Conservation (phyloP, 2,888 invertebrate species). For the Agonopterix subpropinquella region DNA sequence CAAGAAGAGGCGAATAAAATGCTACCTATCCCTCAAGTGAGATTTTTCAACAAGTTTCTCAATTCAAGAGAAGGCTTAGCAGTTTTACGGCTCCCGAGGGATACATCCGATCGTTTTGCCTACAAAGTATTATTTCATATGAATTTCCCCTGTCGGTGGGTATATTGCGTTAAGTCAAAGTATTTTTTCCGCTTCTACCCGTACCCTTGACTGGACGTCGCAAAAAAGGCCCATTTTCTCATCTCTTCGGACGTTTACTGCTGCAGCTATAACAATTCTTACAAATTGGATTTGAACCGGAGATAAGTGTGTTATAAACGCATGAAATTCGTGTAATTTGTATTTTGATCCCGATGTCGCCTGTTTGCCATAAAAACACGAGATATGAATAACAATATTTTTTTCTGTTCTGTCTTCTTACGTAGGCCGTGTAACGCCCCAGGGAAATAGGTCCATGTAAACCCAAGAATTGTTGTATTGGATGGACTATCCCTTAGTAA, state of each 20-base stretch:
- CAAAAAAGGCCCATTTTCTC: slow-evolving; percentile 48
- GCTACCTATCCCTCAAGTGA: slow-evolving; percentile 43
- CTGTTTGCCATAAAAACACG: too few relatives aligned
- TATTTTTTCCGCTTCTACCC: slow-evolving; percentile 37
- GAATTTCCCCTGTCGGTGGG: slow-evolving; percentile 44
- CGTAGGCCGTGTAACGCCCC: too few relatives aligned
- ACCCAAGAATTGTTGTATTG: too few relatives aligned
- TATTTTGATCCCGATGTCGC: neutral
- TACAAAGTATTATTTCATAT: slow-evolving; percentile 64
- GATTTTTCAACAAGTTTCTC: slow-evolving; percentile 65
- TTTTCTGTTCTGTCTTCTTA: too few relatives aligned
- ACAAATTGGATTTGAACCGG: slow-evolving; percentile 53
- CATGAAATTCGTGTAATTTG: neutral
- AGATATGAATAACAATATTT: too few relatives aligned
- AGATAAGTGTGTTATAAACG: slow-evolving; percentile 24
- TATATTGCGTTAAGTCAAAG: slow-evolving; percentile 42
- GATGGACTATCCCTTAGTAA: too few relatives aligned
- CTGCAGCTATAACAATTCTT: slow-evolving; percentile 45
- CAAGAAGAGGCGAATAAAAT: slow-evolving; percentile 27
- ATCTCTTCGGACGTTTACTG: slow-evolving; percentile 44
- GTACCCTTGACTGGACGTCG: slow-evolving; percentile 32
- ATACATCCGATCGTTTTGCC: slow-evolving; percentile 52
- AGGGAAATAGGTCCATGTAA: too few relatives aligned
- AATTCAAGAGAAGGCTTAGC: slow-evolving; percentile 59
- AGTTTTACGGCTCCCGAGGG: slow-evolving; percentile 56